Percentiles rank a stretch among this genome's conserved stretches.
These are phyloP conservation scores for Tenualosa thibaudeaui DNA, from an alignment of 2,797 vertebrate genomes.

Conservation along the genomic window DNA sequence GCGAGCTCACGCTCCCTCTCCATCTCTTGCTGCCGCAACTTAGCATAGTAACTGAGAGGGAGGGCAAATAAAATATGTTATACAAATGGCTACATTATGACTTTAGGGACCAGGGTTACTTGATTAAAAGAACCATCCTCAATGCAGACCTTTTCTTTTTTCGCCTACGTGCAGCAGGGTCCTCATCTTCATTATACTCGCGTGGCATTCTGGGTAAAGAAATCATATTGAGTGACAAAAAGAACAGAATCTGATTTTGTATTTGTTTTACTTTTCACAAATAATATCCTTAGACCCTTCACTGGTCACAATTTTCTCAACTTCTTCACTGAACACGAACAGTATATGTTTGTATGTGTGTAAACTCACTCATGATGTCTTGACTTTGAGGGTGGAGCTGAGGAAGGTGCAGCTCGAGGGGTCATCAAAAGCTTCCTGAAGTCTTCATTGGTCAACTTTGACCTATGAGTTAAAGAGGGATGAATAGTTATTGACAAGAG, in stretches of 20 bases:
- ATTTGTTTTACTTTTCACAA: no score
- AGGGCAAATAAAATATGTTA: not conserved
- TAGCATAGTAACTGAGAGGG: constrained; percentile 87
- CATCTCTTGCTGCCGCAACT: constrained; percentile 94
- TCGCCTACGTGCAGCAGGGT: constrained; percentile 93
- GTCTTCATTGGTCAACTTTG: constrained; percentile 97
- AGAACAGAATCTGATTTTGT: not conserved
- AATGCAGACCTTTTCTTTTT: constrained; percentile 92
- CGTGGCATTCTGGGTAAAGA: constrained; percentile 87
- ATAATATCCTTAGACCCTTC: no score
- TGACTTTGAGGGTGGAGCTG: constrained; percentile 87
- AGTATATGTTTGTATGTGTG: not conserved
- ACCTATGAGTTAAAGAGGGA: constrained; percentile 65
- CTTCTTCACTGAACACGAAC: not conserved
- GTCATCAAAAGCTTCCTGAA: constrained; percentile 98
- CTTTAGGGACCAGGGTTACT: no score
- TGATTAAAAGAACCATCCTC: not conserved
- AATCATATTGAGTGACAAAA: not conserved
- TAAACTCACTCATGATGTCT: constrained; percentile 94
- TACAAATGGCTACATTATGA: not conserved
- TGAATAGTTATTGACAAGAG: not conserved
- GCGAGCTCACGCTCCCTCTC: constrained; percentile 92
- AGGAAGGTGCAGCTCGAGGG: constrained; percentile 77
- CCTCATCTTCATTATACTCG: constrained; percentile 98
- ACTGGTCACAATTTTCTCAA: not conserved